These are phyloP conservation scores for Notarius quadriscutis DNA, from an alignment of 2,113 vertebrate species.

Conservation along the genomic window DNA sequence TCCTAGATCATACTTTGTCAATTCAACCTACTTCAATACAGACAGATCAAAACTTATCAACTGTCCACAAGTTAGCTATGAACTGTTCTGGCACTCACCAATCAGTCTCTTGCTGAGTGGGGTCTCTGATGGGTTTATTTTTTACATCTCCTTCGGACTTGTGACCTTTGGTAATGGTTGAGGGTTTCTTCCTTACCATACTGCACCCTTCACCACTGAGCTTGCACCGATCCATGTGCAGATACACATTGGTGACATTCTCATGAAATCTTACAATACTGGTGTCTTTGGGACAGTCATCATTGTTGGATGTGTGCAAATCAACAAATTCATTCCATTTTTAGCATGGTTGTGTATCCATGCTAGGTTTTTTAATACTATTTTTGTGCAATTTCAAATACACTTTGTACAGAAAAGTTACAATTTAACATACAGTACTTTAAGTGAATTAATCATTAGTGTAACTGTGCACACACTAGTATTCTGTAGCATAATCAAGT, in stretches of 20 bases:
- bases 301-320: not conserved
- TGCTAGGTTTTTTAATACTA: too few species aligned
- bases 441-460: not conserved
- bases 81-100: not conserved
- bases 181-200: not conserved
- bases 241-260: not conserved
- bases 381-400: not conserved
- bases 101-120: not conserved
- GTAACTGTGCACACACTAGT: too few species aligned
- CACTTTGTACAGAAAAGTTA: not conserved
- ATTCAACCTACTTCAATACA: too few species aligned
- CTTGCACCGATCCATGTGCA: not conserved
- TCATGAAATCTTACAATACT: not conserved
- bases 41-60: too few species aligned
- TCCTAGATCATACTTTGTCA: too few species aligned
- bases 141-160: not conserved
- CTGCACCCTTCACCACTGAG: not conserved
- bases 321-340: not conserved
- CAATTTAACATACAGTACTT: not conserved
- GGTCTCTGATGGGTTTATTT: not conserved
- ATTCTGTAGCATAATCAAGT: not conserved
- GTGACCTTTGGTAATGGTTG: not conserved
- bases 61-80: not conserved
- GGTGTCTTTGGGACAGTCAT: not conserved
- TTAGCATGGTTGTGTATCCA: not conserved